Conservation (phyloP, 2,888 invertebrate genomes). For the Melikaiella ostensackeni region DNA sequence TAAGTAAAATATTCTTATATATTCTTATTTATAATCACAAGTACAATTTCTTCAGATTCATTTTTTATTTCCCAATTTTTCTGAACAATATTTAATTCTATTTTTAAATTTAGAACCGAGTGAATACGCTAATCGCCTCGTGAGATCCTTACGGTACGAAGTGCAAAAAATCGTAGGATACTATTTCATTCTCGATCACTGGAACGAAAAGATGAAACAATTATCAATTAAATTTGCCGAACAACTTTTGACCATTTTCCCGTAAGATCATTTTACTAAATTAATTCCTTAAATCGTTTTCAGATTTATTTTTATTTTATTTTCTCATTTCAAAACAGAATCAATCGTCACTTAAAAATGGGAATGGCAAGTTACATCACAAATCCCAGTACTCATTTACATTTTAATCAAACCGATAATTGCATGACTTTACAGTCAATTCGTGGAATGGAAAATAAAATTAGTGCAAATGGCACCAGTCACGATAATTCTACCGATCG, state of each 20-base stretch:
- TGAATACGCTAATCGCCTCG: slow-evolving; percentile 55
- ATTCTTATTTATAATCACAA: neutral
- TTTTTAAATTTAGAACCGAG: slow-evolving; percentile 43
- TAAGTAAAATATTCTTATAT: slow-evolving; percentile 51
- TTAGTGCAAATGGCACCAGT: slow-evolving; percentile 23
- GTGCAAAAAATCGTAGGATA: slow-evolving; percentile 59
- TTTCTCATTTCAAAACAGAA: slow-evolving; percentile 44
- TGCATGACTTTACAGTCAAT: slow-evolving; percentile 50
- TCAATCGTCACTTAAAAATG: slow-evolving; percentile 57
- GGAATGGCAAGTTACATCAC: slow-evolving; percentile 54
- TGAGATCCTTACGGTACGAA: slow-evolving; percentile 57
- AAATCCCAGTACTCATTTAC: slow-evolving; percentile 49
- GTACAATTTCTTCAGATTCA: neutral
- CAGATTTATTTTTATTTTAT: neutral
- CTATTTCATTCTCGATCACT: slow-evolving; percentile 58
- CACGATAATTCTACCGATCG: slow-evolving; percentile 39
- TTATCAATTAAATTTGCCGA: slow-evolving; percentile 53
- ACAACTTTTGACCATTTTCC: slow-evolving; percentile 55
- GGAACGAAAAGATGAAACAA: slow-evolving; percentile 47
- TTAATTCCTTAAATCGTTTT: neutral
- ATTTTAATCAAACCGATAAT: slow-evolving; percentile 58
- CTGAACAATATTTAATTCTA: slow-evolving; percentile 6
- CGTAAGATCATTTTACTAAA: slow-evolving; percentile 49
- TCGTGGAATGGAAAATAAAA: slow-evolving; percentile 42
- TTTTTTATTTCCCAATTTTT: neutral